phyloP scores from a whole-genome alignment of 2,888 invertebrate genomes.

The Erebia ligea region DNA sequence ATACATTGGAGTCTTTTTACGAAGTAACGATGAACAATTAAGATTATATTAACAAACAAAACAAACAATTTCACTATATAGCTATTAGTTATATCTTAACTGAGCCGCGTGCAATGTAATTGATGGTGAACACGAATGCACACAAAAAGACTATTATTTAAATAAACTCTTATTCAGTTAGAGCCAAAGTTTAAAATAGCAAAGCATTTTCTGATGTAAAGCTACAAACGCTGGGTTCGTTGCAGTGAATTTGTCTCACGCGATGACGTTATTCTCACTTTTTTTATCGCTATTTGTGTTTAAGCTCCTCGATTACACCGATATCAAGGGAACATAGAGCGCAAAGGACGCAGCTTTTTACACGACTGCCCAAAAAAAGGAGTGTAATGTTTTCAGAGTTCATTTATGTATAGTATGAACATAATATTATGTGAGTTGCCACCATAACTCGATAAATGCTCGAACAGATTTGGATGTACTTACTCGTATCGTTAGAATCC shows the following conservation, averaged over 20 bases:
- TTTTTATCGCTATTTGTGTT: slow-evolving; percentile 21
- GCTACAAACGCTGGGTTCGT: slow-evolving; percentile 21
- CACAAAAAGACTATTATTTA: not conserved
- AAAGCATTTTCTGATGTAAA: not conserved
- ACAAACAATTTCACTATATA: slow-evolving; percentile 27
- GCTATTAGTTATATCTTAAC: slow-evolving; percentile 24
- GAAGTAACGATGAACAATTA: slow-evolving; percentile 17
- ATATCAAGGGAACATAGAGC: not conserved
- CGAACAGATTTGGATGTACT: no score
- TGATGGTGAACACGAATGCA: slow-evolving; percentile 34
- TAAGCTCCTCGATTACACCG: slow-evolving; percentile 1
- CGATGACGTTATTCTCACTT: slow-evolving; percentile 26
- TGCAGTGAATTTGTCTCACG: slow-evolving; percentile 32
- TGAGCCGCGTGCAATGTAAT: slow-evolving; percentile 35
- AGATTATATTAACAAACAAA: slow-evolving; percentile 32
- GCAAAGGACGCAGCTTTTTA: not conserved
- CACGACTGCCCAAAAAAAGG: no score
- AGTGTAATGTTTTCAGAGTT: no score
- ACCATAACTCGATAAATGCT: no score
- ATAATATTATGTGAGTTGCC: no score
- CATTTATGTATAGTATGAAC: no score
- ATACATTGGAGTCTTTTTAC: not conserved
- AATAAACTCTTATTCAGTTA: slow-evolving; percentile 8
- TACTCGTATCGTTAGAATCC: no score
- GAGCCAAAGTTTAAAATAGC: slow-evolving; percentile 22